Conservation (phyloP, 2,888 invertebrate species). For the Lithodes maja region DNA sequence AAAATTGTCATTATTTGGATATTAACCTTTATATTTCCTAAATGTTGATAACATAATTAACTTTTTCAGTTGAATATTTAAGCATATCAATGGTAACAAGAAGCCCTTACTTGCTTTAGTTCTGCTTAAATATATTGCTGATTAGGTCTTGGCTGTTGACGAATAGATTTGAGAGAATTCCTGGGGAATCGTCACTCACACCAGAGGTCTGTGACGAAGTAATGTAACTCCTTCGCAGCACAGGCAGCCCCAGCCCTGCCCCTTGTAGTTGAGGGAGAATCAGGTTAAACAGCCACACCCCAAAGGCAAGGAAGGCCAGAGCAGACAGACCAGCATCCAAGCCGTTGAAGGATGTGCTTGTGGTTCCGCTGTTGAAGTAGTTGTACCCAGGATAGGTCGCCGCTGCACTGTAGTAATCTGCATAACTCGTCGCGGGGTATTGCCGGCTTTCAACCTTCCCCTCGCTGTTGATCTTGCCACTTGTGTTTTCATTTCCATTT, state of each 20-base stretch:
- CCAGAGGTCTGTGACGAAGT: background rate
- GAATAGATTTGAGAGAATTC: constrained; percentile 9
- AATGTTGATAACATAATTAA: too few relatives aligned
- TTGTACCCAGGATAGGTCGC: constrained; percentile 20
- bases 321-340: constrained; percentile 55
- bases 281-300: constrained; percentile 54
- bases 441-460: background rate
- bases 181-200: background rate
- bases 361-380: background rate
- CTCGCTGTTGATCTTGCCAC: background rate
- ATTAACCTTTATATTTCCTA: too few relatives aligned
- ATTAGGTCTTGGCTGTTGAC: constrained; percentile 25
- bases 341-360: constrained; percentile 21
- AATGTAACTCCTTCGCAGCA: constrained; percentile 6
- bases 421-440: constrained; percentile 1
- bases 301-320: constrained; percentile 57
- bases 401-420: constrained; percentile 16
- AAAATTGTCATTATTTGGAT: too few relatives aligned
- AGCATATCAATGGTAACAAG: too few relatives aligned
- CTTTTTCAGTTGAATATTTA: too few relatives aligned
- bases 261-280: constrained; percentile 47
- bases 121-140: constrained; percentile 4
- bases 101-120: too few relatives aligned
- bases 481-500: background rate
- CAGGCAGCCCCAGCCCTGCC: constrained; percentile 21